These are phyloP conservation scores for Mamestra brassicae DNA, from an alignment of 2,888 invertebrate genomes.

Conservation along the genomic window DNA sequence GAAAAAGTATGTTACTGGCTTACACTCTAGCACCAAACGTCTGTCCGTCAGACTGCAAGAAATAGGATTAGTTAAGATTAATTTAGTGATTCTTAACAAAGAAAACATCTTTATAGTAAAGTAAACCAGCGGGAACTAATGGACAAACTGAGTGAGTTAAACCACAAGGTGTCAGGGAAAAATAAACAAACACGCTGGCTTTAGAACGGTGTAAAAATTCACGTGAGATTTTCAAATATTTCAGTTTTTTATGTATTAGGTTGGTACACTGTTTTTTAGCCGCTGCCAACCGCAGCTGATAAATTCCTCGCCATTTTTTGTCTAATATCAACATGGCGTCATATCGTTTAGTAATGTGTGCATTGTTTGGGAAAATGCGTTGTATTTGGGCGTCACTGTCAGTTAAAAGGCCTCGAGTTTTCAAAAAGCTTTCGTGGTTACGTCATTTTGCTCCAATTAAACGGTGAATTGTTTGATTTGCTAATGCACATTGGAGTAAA, in stretches of 20 bases:
- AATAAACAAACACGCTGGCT: conserved; percentile 73
- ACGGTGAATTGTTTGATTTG: conserved; percentile 27
- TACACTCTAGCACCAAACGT: conserved; percentile 25
- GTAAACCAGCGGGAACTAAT: conserved; percentile 86
- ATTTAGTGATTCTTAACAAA: conserved; percentile 63
- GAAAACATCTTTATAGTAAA: conserved; percentile 78
- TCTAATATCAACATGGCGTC: conserved; percentile 16
- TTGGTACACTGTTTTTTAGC: conserved; percentile 18
- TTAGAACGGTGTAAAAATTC: conserved; percentile 65
- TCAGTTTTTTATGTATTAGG: conserved; percentile 61
- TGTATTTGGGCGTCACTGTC: conserved; percentile 30
- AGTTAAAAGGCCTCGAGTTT: conserved; percentile 23
- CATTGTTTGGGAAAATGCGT: too few relatives aligned
- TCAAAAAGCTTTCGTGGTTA: conserved; percentile 24
- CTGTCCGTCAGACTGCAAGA: conserved; percentile 36
- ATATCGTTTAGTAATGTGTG: conserved; percentile 44
- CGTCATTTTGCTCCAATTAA: conserved; percentile 15
- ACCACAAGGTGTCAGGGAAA: conserved; percentile 85
- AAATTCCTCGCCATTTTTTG: conserved; percentile 21
- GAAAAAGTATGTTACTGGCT: conserved; percentile 6
- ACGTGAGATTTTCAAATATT: conserved; percentile 71
- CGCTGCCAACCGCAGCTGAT: conserved; percentile 33
- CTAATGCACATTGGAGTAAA: conserved; percentile 29
- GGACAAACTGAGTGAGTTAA: conserved; percentile 90
- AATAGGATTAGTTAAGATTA: conserved; percentile 63